These are phyloP conservation scores for Salvator merianae DNA, from an alignment of 2,113 vertebrate species.

Conservation along the genomic window DNA sequence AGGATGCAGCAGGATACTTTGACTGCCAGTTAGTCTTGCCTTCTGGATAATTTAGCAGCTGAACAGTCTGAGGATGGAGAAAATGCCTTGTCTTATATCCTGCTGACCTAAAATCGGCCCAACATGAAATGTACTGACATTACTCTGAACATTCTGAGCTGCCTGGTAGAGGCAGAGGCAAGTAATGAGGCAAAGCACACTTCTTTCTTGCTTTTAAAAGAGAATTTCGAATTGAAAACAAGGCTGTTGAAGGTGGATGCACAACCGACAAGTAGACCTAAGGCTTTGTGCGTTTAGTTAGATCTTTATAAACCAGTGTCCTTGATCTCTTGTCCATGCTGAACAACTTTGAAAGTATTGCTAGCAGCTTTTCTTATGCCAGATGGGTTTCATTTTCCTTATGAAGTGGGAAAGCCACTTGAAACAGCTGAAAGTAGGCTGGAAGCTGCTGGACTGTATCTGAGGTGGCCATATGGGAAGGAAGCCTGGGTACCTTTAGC, in stretches of 20 bases:
- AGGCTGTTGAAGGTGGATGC: neutral
- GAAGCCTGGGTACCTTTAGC: too few species aligned
- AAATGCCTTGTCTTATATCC: neutral
- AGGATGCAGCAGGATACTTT: constrained; percentile 22
- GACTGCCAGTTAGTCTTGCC: constrained; percentile 29
- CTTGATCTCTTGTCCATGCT: too few species aligned
- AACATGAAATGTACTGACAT: neutral
- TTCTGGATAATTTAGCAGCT: constrained; percentile 19
- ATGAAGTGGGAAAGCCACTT: too few species aligned
- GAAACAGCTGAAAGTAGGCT: too few species aligned
- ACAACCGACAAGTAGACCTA: too few species aligned
- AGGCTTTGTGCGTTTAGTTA: too few species aligned
- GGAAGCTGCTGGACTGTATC: too few species aligned
- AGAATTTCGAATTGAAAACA: neutral
- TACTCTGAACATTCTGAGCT: constrained; percentile 61
- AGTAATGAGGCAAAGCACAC: constrained; percentile 57
- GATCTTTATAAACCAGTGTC: too few species aligned
- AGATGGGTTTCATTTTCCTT: neutral
- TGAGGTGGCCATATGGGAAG: too few species aligned
- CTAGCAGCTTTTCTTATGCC: neutral
- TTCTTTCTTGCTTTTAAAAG: neutral
- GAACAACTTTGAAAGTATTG: neutral
- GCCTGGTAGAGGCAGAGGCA: constrained; percentile 44
- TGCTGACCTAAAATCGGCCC: constrained; percentile 46
- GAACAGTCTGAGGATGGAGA: neutral